Percentiles rank a stretch among this genome's conserved stretches.
Evolutionary conservation across 2,113 vertebrate species (phyloP).

Genomic region (Serinus canaria): DNA sequence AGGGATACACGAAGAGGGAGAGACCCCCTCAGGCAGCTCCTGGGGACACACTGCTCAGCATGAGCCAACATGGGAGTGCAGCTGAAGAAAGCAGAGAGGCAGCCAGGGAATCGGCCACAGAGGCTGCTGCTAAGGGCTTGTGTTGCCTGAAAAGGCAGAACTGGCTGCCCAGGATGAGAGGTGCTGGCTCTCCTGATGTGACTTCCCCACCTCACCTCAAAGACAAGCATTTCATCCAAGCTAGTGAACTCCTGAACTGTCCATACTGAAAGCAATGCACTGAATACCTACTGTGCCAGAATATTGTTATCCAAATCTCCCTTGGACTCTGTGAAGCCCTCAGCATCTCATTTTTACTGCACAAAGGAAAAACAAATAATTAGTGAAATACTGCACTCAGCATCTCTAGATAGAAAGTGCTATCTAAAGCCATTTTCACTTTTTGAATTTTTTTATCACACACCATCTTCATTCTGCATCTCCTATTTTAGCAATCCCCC

Average conservation of each 20-base stretch:
- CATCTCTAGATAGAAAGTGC: too few species aligned
- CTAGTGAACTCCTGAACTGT: not conserved
- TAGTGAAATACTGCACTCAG: not conserved
- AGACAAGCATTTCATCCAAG: not conserved
- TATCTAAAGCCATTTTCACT: not conserved
- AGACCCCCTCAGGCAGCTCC: rapidly evolving
- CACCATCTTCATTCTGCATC: rapidly evolving
- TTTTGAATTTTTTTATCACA: not conserved
- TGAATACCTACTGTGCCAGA: not conserved
- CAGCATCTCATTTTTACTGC: not conserved
- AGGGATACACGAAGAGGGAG: rapidly evolving
- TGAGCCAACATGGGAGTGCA: rapidly evolving
- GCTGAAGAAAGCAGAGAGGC: not conserved
- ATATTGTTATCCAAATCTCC: not conserved
- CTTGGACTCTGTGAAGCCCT: not conserved
- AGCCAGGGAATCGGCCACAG: rapidly evolving
- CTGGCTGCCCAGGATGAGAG: not conserved
- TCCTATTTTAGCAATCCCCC: not conserved
- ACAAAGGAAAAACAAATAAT: not conserved
- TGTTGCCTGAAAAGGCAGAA: not conserved
- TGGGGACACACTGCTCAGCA: not conserved
- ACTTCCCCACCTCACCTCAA: not conserved
- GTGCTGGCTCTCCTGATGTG: not conserved
- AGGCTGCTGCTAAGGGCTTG: not conserved
- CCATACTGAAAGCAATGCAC: not conserved